Percentiles rank a stretch among this genome's conserved stretches.
Conservation (phyloP, 37 sponge, comb jelly and placozoan species). For the Crambe crambe region DNA sequence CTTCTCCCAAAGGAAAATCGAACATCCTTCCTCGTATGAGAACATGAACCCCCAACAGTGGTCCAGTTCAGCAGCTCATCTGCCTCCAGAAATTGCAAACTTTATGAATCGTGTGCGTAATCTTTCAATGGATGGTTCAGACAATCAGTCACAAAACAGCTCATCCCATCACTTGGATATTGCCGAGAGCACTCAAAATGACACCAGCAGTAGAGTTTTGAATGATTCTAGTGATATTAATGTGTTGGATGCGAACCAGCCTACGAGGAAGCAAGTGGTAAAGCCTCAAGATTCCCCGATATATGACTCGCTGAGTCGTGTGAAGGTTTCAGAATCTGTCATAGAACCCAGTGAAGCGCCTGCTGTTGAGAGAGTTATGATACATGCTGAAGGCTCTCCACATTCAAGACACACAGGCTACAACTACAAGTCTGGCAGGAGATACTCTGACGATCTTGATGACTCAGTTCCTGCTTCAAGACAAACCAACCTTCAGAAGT, state of each 20-base stretch:
- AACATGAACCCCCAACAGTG: not conserved
- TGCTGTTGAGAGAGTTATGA: not conserved
- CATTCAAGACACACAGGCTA: not conserved
- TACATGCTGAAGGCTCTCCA: not conserved
- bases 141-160: not conserved
- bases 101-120: conserved; percentile 7
- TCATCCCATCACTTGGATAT: not conserved
- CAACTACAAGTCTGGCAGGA: no score
- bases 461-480: not conserved
- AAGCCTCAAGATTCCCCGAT: not conserved
- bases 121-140: not conserved
- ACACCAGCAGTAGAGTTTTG: not conserved
- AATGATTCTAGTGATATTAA: not conserved
- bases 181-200: no score
- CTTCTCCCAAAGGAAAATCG: not conserved
- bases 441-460: no score
- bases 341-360: not conserved
- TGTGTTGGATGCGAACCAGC: not conserved
- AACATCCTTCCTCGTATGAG: not conserved
- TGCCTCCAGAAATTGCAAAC: conserved; percentile 10
- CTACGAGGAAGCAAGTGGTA: not conserved
- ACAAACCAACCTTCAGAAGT: no score
- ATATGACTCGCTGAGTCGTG: not conserved
- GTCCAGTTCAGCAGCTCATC: not conserved
- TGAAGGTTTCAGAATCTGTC: not conserved